phyloP scores from a whole-genome alignment of 2,113 vertebrate species.

The Elephantulus edwardii region DNA sequence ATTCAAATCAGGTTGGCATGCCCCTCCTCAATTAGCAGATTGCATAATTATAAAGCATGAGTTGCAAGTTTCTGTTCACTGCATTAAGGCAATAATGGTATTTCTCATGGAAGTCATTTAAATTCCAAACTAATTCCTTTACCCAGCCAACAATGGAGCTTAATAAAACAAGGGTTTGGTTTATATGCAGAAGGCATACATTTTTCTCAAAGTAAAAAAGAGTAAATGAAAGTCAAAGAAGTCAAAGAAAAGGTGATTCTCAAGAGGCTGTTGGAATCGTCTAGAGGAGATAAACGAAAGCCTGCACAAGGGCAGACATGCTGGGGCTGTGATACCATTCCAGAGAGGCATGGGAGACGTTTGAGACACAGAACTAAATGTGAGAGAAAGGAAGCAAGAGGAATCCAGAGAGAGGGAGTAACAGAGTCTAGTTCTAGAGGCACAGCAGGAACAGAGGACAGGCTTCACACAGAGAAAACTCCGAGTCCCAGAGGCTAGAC shows the following conservation, averaged over 20 bases:
- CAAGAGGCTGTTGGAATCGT: neutral
- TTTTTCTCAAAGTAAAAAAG: slow-evolving; percentile 22
- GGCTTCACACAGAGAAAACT: neutral
- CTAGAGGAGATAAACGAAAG: neutral
- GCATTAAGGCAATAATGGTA: neutral
- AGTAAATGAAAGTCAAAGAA: neutral
- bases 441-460: neutral
- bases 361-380: neutral
- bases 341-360: neutral
- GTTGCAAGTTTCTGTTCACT: slow-evolving; percentile 22
- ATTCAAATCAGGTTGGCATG: neutral
- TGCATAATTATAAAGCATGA: slow-evolving; percentile 9
- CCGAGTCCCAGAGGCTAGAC: neutral
- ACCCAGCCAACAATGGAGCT: neutral
- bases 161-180: neutral
- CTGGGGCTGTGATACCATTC: neutral
- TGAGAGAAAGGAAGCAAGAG: neutral
- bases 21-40: slow-evolving; percentile 23
- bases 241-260: neutral
- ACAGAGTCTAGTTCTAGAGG: neutral
- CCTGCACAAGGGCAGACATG: neutral
- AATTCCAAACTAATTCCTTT: neutral
- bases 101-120: neutral
- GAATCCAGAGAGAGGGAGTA: neutral
- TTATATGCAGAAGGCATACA: neutral